Conservation (phyloP, 2,888 invertebrate genomes). For the Harpalus rufipes region DNA sequence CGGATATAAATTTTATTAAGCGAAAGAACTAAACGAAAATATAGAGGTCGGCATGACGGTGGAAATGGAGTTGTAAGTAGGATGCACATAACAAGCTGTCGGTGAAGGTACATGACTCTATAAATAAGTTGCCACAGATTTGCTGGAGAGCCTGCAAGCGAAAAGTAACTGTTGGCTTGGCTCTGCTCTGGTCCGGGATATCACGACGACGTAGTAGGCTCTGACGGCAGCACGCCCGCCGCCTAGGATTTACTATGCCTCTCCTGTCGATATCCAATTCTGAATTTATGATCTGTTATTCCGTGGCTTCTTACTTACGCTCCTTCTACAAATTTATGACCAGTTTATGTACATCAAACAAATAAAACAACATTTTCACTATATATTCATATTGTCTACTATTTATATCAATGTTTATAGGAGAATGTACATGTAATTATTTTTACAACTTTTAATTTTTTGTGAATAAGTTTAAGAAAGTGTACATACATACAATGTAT, state of each 20-base stretch:
- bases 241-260: constrained; percentile 51
- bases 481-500: too few relatives aligned
- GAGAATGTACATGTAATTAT: too few relatives aligned
- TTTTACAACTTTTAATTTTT: too few relatives aligned
- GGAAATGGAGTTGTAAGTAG: constrained; percentile 39
- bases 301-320: constrained; percentile 54
- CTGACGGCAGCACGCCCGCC: constrained; percentile 15
- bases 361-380: constrained; percentile 45
- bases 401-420: neutral
- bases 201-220: neutral
- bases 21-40: constrained; percentile 49
- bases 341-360: constrained; percentile 52
- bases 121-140: constrained; percentile 49
- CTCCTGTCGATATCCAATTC: constrained; percentile 59
- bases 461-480: too few relatives aligned
- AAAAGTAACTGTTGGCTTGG: constrained; percentile 11
- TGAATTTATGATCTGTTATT: constrained; percentile 63
- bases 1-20: constrained; percentile 40
- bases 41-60: constrained; percentile 14
- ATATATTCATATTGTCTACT: constrained; percentile 24
- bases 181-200: neutral
- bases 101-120: constrained; percentile 41
- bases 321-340: constrained; percentile 46
- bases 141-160: constrained; percentile 1
- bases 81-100: constrained; percentile 40